Conservation (phyloP, 2,888 invertebrate genomes). For the Tinea semifulvella region DNA sequence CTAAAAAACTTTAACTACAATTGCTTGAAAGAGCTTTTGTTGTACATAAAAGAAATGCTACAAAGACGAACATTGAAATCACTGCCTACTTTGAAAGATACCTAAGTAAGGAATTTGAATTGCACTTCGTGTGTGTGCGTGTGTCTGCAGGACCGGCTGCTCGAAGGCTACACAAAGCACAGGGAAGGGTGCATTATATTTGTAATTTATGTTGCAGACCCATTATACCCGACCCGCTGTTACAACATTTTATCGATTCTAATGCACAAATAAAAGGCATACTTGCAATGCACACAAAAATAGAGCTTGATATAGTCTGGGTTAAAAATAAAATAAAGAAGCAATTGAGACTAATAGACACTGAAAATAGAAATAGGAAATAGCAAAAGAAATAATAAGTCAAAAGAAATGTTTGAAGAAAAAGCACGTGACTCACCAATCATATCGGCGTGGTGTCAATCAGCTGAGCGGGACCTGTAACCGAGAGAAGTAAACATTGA, state of each 20-base stretch:
- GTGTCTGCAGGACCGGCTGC: conserved; percentile 31
- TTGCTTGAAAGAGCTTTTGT: conserved; percentile 50
- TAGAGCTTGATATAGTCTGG: no score
- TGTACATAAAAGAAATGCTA: conserved; percentile 54
- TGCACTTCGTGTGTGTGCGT: conserved; percentile 27
- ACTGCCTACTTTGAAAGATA: conserved; percentile 54
- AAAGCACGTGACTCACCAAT: conserved; percentile 60
- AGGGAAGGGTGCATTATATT: conserved; percentile 54
- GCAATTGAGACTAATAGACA: neutral
- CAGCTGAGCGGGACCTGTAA: conserved; percentile 47
- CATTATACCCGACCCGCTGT: conserved; percentile 36
- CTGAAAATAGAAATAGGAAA: conserved; percentile 2
- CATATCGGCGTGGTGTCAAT: conserved; percentile 30
- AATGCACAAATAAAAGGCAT: conserved; percentile 37
- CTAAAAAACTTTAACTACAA: conserved; percentile 5
- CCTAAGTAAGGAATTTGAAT: conserved; percentile 45
- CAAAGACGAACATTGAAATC: conserved; percentile 41
- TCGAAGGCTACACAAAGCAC: conserved; percentile 49
- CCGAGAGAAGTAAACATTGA: conserved; percentile 49
- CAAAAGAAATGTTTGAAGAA: conserved; percentile 14
- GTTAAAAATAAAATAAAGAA: neutral
- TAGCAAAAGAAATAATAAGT: conserved; percentile 22
- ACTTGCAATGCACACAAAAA: neutral
- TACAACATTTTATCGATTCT: conserved; percentile 37
- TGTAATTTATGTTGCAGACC: conserved; percentile 45